Conservation (phyloP, 64 coral and sea anemone genomes). For the Porites lutea region DNA sequence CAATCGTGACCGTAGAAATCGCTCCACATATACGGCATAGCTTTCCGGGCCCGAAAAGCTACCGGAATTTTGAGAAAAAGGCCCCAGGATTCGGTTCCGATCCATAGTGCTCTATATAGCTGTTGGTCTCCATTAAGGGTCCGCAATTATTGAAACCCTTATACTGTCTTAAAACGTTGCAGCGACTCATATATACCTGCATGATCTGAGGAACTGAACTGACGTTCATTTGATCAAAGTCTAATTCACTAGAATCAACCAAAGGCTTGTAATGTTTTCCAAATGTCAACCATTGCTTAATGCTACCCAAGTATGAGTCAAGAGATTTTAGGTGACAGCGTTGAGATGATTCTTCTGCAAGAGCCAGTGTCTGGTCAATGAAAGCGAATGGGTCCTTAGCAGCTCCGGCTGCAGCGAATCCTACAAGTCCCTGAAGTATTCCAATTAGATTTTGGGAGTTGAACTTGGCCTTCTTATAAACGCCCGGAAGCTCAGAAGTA, state of each 20-base stretch:
- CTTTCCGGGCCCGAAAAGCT: too few species aligned
- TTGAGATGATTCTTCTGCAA: background rate
- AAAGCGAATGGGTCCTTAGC: background rate
- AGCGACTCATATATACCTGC: slow-evolving; percentile 3
- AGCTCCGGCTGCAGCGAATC: background rate
- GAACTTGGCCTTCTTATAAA: slow-evolving; percentile 5
- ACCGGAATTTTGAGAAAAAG: too few species aligned
- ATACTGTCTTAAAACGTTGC: too few species aligned
- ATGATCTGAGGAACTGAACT: slow-evolving; percentile 21
- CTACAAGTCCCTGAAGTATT: background rate
- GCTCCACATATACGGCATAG: too few species aligned
- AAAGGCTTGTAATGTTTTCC: background rate
- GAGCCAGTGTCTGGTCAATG: background rate
- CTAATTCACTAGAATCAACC: slow-evolving; percentile 1
- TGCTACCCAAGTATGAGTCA: background rate
- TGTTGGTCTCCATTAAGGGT: too few species aligned
- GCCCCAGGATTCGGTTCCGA: too few species aligned
- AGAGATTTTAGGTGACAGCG: background rate
- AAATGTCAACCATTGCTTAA: slow-evolving; percentile 22
- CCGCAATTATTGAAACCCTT: too few species aligned
- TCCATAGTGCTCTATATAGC: too few species aligned
- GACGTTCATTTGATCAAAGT: slow-evolving; percentile 20
- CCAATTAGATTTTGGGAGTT: background rate
- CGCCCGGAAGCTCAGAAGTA: background rate
- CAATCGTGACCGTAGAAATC: too few species aligned